A percentile compares a stretch with the other conserved stretches of the same genome.
These are phyloP conservation scores for Phaonia tiefii DNA, from an alignment of 2,888 invertebrate genomes.

Conservation along the genomic window DNA sequence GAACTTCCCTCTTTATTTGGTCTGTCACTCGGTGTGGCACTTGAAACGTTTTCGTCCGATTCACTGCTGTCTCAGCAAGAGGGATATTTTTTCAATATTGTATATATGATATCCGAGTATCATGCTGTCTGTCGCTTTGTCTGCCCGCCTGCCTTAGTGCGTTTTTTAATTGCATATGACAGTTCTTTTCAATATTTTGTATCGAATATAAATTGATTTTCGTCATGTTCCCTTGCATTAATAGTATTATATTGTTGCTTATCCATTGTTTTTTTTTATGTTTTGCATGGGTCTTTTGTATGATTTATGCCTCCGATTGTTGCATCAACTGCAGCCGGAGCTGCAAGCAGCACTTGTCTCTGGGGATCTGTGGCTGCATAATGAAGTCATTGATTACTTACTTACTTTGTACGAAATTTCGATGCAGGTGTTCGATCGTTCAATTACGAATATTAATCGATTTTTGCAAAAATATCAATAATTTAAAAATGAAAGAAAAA, in stretches of 20 bases:
- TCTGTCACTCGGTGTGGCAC: neutral
- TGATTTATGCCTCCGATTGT: constrained; percentile 50
- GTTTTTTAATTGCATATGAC: constrained; percentile 55
- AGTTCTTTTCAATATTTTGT: constrained; percentile 48
- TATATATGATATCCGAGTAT: constrained; percentile 1
- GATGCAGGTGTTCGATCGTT: constrained; percentile 55
- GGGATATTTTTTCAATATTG: constrained; percentile 41
- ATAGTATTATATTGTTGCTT: neutral
- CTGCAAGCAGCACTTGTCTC: constrained; percentile 45
- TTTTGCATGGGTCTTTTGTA: constrained; percentile 38
- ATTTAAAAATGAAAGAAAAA: neutral
- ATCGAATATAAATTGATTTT: constrained; percentile 49
- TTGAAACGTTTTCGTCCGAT: constrained; percentile 18
- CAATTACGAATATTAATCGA: constrained; percentile 37
- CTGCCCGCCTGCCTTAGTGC: neutral
- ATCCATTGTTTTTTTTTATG: constrained; percentile 25
- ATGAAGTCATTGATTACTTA: constrained; percentile 48
- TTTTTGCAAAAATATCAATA: constrained; percentile 41
- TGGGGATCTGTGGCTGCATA: constrained; percentile 32
- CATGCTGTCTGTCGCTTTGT: neutral
- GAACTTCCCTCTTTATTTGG: constrained; percentile 40
- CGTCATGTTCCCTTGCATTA: neutral
- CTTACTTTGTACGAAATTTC: constrained; percentile 2
- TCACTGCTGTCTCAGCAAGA: constrained; percentile 30
- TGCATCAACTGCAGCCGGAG: neutral